Base-by-base conservation (phyloP, 1,140 invertebrate species). In the Drosophila asahinai region DNA sequence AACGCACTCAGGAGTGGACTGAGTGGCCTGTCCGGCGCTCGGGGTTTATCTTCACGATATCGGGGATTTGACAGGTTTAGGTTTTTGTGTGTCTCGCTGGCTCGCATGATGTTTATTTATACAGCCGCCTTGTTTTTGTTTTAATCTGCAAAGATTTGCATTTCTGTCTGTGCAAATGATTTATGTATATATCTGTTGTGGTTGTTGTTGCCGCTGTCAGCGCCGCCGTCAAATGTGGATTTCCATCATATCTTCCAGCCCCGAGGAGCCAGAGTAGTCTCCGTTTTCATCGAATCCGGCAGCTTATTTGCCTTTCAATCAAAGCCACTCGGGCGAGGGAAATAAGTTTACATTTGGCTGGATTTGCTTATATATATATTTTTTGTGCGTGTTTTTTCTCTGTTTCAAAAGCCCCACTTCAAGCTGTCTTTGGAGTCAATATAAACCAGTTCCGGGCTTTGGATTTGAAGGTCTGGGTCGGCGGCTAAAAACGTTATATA, bases 281-380 rank as follows among this genome's bases (percentile, higher is more conserved):
- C 64, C 76, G 51, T 72, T 84, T 66, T 83, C 55, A 66, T 70
- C 70, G 67, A 89, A 74, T 70, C 80, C 71, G 67, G 80, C 83
- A 87, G 83, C 80, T 87, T 83, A 89, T 86, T 87, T 87, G 76
- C 71, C 71, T 87, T 83, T 83, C 77, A 87, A 86, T 80, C 76
- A 82, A 77, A 86, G 33, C 60, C 49, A 77, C 36, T 61, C 43
- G 52, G 67, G 36, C 76, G 60, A 38, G 22, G 57, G 66, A 71
- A 83, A 79, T 70, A 72, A 75, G 73, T 77, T 81, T 71, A 81
- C 55, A 77, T 61, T 75, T 52, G 52, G 74, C 78, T 67, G 60
- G 59, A 63, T 68, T 63, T 17, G 62, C 51, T 38, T 66, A 73
- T 73, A 43, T 73, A 43, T 73, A 72, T 73, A 71, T 59, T 36